A percentile compares a stretch with the other conserved stretches of the same genome.
These are phyloP conservation scores for Agonopterix alstromeriana DNA, from an alignment of 2,888 invertebrate species.

Conservation along the genomic window DNA sequence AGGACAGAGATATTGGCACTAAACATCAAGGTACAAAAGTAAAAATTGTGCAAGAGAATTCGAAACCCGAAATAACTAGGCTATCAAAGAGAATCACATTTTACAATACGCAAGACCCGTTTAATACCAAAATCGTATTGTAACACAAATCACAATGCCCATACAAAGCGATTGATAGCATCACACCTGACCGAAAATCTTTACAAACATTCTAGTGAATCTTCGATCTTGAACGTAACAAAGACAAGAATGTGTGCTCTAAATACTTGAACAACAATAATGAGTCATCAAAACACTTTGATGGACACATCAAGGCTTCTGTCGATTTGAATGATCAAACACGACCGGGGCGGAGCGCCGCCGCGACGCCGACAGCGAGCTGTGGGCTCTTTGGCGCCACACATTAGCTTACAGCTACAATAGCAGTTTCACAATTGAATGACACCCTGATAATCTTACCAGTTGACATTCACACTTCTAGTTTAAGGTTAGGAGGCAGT, in stretches of 20 bases:
- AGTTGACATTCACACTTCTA: conserved; percentile 31
- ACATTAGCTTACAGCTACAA: conserved; percentile 23
- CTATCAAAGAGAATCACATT: too few relatives aligned
- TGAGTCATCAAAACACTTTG: conserved; percentile 32
- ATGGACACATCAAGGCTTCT: conserved; percentile 55
- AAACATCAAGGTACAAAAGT: too few relatives aligned
- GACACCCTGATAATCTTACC: conserved; percentile 31
- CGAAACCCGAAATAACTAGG: too few relatives aligned
- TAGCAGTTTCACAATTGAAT: conserved; percentile 37
- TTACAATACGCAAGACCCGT: neutral
- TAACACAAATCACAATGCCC: too few relatives aligned
- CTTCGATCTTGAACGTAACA: conserved; percentile 13
- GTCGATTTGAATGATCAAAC: conserved; percentile 6
- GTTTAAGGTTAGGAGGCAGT: conserved; percentile 2
- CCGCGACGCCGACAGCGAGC: neutral
- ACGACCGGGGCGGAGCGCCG: conserved; percentile 27
- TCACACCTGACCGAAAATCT: neutral
- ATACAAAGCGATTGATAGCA: neutral
- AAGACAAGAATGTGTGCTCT: conserved; percentile 27
- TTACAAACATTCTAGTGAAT: neutral
- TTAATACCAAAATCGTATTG: too few relatives aligned
- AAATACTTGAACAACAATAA: conserved; percentile 27
- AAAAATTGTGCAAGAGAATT: too few relatives aligned
- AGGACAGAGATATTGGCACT: too few relatives aligned
- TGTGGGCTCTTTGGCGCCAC: conserved; percentile 19